Conservation (phyloP, 2,797 vertebrate species). For the Melanogrammus aeglefinus region DNA sequence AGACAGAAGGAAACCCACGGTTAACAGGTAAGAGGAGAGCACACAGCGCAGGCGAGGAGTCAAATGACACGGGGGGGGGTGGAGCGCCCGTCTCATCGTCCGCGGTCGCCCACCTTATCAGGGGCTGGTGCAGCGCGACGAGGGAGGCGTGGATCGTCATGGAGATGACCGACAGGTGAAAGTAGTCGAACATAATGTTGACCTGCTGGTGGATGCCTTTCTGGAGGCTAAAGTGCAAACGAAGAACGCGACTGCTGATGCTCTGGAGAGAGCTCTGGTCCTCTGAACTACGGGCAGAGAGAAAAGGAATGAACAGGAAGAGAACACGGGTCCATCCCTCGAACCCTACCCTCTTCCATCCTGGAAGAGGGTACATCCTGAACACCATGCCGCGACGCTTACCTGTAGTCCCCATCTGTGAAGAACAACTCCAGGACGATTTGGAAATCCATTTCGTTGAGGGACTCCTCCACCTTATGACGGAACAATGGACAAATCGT, state of each 20-base stretch:
- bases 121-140: conserved; percentile 95
- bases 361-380: too few species aligned
- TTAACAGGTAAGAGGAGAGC: neutral
- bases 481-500: neutral
- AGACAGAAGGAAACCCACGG: neutral
- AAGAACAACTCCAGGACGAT: conserved; percentile 93
- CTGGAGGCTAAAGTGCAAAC: conserved; percentile 95
- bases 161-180: conserved; percentile 96
- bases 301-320: neutral
- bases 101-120: conserved; percentile 79
- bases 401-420: conserved; percentile 98
- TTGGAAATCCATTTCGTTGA: conserved; percentile 95
- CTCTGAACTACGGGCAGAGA: conserved; percentile 77
- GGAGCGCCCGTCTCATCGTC: neutral
- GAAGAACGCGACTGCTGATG: conserved; percentile 93
- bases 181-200: conserved; percentile 99
- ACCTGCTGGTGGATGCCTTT: conserved; percentile 96
- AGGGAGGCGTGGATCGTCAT: conserved; percentile 92
- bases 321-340: conserved; percentile 1
- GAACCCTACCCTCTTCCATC: conserved; percentile 4
- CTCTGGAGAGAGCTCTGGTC: conserved; percentile 89
- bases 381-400: conserved; percentile 60
- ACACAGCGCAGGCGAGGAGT: neutral
- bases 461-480: conserved; percentile 89
- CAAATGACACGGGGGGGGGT: neutral